phyloP scores from a whole-genome alignment of 2,113 vertebrate genomes.

The Campylomormyrus numenius region DNA sequence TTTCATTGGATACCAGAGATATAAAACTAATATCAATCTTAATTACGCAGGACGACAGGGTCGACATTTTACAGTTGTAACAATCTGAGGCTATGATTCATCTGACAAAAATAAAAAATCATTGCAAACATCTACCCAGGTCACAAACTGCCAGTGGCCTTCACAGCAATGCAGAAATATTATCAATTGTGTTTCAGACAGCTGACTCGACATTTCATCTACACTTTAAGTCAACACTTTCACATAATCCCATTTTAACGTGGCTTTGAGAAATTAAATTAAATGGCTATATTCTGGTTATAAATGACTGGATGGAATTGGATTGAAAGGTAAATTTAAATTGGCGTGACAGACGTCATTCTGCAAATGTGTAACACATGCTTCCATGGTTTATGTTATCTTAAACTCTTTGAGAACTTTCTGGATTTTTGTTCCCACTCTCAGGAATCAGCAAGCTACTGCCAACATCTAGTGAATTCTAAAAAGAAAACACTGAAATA shows the following conservation, averaged over 20 bases:
- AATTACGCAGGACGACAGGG: background rate
- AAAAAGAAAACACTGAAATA: background rate
- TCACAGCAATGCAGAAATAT: background rate
- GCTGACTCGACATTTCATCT: background rate
- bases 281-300: background rate
- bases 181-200: background rate
- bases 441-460: background rate
- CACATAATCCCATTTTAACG: background rate
- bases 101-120: background rate
- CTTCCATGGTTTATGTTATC: background rate
- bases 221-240: background rate
- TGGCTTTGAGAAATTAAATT: background rate
- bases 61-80: background rate
- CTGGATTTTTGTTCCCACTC: background rate
- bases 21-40: background rate
- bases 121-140: background rate
- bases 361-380: background rate
- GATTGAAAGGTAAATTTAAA: background rate
- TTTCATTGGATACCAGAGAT: background rate
- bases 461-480: background rate
- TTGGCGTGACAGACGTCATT: background rate
- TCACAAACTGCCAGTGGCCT: background rate
- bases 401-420: background rate
- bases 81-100: background rate
- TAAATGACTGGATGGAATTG: background rate